A percentile compares a stretch with the other conserved stretches of the same genome.
Evolutionary conservation across 2,113 vertebrate genomes (phyloP).

Genomic region (Noturus placidus): DNA sequence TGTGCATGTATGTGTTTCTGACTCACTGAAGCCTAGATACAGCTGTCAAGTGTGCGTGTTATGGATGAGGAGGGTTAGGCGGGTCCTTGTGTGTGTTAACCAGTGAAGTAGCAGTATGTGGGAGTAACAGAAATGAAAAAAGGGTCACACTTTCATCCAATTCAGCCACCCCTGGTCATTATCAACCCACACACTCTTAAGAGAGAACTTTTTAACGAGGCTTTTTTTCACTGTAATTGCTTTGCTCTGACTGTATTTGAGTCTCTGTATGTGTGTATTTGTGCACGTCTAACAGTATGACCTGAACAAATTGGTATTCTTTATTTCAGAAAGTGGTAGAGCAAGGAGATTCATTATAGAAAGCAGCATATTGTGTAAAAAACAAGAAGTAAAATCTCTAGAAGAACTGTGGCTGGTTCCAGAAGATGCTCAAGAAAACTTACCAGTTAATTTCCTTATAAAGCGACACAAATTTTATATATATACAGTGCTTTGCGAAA

Average conservation of each 20-base stretch:
- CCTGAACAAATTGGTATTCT: not conserved
- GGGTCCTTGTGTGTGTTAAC: not conserved
- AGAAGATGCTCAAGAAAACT: too few relatives aligned
- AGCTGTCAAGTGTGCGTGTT: slow-evolving; percentile 8
- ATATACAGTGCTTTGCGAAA: too few relatives aligned
- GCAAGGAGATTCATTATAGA: not conserved
- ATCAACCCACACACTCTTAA: slow-evolving; percentile 42
- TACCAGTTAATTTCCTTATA: too few relatives aligned
- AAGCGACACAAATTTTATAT: too few relatives aligned
- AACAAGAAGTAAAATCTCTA: too few relatives aligned
- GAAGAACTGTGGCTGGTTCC: too few relatives aligned
- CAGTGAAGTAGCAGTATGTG: not conserved
- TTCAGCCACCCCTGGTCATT: slow-evolving; percentile 35
- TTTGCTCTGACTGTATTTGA: not conserved
- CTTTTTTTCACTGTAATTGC: slow-evolving; percentile 29
- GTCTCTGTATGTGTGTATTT: not conserved
- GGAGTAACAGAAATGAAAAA: not conserved
- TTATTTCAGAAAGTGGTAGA: slow-evolving; percentile 6
- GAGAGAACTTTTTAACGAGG: slow-evolving; percentile 24
- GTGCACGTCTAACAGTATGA: not conserved
- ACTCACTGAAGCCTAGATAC: not conserved
- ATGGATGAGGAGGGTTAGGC: too few relatives aligned
- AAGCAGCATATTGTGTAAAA: not conserved
- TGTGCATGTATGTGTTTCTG: not conserved
- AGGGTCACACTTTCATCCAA: slow-evolving; percentile 22